phyloP scores from a whole-genome alignment of 1,140 invertebrate species.

The Eueides isabella region DNA sequence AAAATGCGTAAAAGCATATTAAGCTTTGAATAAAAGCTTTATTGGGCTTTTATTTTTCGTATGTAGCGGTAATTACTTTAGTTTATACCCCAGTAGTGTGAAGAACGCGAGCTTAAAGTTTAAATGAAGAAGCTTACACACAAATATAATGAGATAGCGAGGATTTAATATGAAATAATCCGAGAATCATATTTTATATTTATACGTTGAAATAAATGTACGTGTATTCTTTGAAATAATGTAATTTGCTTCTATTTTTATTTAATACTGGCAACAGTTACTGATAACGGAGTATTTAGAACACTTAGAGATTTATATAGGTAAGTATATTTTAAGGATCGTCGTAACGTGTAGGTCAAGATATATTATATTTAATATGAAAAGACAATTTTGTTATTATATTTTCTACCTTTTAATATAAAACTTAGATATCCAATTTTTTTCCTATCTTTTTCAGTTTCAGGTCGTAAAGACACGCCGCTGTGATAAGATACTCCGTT shows the following conservation, averaged over 20 bases:
- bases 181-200: neutral
- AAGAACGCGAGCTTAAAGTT: slow-evolving; percentile 7
- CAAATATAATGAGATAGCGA: slow-evolving; percentile 1
- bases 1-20: neutral
- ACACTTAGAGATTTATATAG: too few relatives aligned
- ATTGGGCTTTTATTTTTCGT: neutral
- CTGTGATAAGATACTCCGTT: too few relatives aligned
- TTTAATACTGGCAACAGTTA: neutral
- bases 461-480: too few relatives aligned
- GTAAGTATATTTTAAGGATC: too few relatives aligned
- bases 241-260: neutral
- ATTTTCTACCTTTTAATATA: too few relatives aligned
- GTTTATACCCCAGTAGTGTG: neutral
- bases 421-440: too few relatives aligned
- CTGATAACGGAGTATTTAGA: too few relatives aligned
- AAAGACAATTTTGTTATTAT: too few relatives aligned
- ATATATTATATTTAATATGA: too few relatives aligned
- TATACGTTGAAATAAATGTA: neutral
- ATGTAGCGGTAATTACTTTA: slow-evolving; percentile 2
- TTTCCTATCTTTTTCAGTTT: too few relatives aligned
- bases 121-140: slow-evolving; percentile 5
- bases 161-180: neutral
- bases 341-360: too few relatives aligned
- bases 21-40: neutral
- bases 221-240: neutral